A percentile compares a stretch with the other conserved stretches of the same genome.
These are phyloP conservation scores for Diorhabda carinulata DNA, from an alignment of 1,140 invertebrate species.

Conservation along the genomic window DNA sequence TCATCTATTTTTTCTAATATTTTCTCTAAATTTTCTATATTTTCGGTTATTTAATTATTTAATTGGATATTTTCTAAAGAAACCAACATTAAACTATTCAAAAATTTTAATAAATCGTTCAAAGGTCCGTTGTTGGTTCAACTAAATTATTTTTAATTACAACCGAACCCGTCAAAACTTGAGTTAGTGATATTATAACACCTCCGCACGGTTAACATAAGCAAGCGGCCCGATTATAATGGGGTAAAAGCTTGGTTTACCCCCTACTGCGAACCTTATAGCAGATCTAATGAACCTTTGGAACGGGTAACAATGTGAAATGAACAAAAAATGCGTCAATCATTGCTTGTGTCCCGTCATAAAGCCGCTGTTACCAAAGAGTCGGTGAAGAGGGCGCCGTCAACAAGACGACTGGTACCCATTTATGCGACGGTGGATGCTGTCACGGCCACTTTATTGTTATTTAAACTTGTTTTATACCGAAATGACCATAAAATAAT, in stretches of 20 bases:
- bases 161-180: constrained; percentile 15
- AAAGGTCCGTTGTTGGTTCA: constrained; percentile 6
- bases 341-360: constrained; percentile 15
- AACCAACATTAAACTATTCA: background rate
- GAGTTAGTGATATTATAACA: constrained; percentile 13
- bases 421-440: too few species aligned
- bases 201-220: constrained; percentile 13
- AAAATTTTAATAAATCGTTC: constrained; percentile 3
- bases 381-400: background rate
- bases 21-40: too few species aligned
- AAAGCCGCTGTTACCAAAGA: background rate
- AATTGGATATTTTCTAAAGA: too few species aligned
- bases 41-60: too few species aligned
- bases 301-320: constrained; percentile 13
- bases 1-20: too few species aligned
- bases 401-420: background rate
- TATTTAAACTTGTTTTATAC: too few species aligned
- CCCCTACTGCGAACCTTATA: constrained; percentile 19
- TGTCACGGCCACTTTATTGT: too few species aligned
- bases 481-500: too few species aligned
- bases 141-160: constrained; percentile 21
- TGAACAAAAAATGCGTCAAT: constrained; percentile 21
- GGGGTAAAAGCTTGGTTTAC: constrained; percentile 9
- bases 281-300: constrained; percentile 18
- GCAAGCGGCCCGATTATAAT: constrained; percentile 5